Percentiles rank a stretch among this genome's conserved stretches.
These are phyloP conservation scores for Callorhinus ursinus DNA, from an alignment of 2,113 vertebrate species.

Conservation along the genomic window DNA sequence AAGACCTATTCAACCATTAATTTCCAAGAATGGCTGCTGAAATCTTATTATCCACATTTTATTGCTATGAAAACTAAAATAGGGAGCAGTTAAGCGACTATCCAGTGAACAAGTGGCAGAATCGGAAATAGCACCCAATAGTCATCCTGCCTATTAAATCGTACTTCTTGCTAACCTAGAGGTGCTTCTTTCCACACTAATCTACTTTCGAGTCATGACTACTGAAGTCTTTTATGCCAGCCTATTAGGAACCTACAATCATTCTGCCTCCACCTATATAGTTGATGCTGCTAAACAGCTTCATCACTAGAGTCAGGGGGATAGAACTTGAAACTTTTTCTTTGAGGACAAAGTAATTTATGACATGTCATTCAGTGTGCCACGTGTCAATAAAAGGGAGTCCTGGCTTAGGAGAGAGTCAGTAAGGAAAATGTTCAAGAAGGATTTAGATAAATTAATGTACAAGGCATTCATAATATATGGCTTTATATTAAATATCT, in stretches of 20 bases:
- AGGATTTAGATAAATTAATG: not conserved
- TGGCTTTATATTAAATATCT: not conserved
- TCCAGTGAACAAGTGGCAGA: not conserved
- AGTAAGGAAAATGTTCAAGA: not conserved
- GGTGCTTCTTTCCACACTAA: not conserved
- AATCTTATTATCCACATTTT: slow-evolving; percentile 62
- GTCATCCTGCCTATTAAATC: slow-evolving; percentile 29
- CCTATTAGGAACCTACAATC: not conserved
- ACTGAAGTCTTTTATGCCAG: not conserved
- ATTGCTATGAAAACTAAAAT: slow-evolving; percentile 57
- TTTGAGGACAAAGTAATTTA: not conserved
- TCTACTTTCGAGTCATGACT: not conserved
- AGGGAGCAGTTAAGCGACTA: not conserved
- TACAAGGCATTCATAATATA: not conserved
- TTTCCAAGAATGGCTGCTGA: slow-evolving; percentile 45
- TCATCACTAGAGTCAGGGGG: not conserved
- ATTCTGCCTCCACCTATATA: not conserved
- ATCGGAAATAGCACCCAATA: slow-evolving; percentile 34
- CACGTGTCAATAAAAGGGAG: not conserved
- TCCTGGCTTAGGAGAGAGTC: not conserved
- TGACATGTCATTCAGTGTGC: not conserved
- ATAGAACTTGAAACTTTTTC: not conserved
- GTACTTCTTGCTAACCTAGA: not conserved
- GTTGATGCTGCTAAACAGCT: not conserved
- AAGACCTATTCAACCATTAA: slow-evolving; percentile 52